Percentiles rank a stretch among this genome's conserved stretches.
Evolutionary conservation across 2,113 vertebrate species (phyloP).

Genomic region (Hyperopisus bebe): DNA sequence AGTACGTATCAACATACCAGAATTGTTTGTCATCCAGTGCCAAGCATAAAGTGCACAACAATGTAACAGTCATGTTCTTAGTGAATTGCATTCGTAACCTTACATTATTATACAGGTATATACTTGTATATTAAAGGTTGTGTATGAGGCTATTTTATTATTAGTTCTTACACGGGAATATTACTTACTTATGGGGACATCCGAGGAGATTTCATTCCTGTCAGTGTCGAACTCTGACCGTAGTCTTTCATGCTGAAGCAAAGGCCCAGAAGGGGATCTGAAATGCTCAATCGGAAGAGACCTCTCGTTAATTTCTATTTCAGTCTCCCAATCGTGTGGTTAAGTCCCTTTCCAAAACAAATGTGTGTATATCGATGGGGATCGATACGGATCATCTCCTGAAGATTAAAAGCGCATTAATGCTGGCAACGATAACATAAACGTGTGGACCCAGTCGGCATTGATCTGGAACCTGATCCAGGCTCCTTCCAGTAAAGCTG

Average conservation of each 20-base stretch:
- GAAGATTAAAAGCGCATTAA: slow-evolving; percentile 84
- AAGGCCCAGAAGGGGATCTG: background rate
- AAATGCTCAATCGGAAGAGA: background rate
- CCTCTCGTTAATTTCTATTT: slow-evolving; percentile 47
- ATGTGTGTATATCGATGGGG: slow-evolving; percentile 57
- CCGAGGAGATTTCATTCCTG: background rate
- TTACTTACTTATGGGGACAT: background rate
- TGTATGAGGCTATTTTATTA: background rate
- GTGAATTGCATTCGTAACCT: background rate
- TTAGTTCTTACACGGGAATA: background rate
- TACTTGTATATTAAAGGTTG: background rate
- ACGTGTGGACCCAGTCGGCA: slow-evolving; percentile 66
- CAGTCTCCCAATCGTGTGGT: slow-evolving; percentile 48
- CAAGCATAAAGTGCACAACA: background rate
- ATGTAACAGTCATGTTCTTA: background rate
- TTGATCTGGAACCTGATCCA: slow-evolving; percentile 79
- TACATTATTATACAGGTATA: background rate
- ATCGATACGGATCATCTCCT: slow-evolving; percentile 75
- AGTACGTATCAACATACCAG: background rate
- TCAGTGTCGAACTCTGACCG: background rate
- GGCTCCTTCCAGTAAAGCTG: slow-evolving; percentile 70
- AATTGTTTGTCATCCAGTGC: background rate
- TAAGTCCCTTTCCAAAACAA: slow-evolving; percentile 67
- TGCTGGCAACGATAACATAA: slow-evolving; percentile 71
- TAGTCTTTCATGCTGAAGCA: background rate